phyloP scores from a whole-genome alignment of 1,140 invertebrate genomes.

The Bombus terrestris region DNA sequence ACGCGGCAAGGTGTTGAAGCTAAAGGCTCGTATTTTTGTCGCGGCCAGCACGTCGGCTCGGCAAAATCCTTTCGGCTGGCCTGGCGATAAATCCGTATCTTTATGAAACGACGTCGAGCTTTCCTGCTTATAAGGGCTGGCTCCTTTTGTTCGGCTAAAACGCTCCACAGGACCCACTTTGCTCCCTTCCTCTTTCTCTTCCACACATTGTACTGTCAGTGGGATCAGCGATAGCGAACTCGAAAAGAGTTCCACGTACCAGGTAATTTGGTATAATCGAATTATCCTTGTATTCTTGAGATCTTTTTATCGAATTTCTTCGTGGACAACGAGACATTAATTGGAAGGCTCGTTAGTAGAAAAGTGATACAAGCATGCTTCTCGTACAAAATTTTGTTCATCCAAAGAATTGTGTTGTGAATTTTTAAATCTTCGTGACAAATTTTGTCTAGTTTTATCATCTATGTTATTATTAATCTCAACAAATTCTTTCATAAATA shows the following conservation, averaged over 20 bases:
- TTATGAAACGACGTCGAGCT: slow-evolving; percentile 70
- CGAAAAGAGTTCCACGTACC: neutral
- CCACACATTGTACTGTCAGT: slow-evolving; percentile 62
- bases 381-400: too few species aligned
- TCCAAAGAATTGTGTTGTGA: too few species aligned
- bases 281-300: neutral
- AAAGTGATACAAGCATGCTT: too few species aligned
- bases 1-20: slow-evolving; percentile 71
- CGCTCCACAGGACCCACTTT: slow-evolving; percentile 43
- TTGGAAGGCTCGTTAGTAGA: neutral
- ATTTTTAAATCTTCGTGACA: too few species aligned
- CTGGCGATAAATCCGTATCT: slow-evolving; percentile 73
- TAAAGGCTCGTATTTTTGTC: slow-evolving; percentile 72
- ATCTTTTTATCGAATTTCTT: neutral
- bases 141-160: slow-evolving; percentile 63
- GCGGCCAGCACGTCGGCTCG: slow-evolving; percentile 41
- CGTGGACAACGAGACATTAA: neutral
- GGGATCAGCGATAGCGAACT: slow-evolving; percentile 36
- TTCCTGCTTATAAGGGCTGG: slow-evolving; percentile 56
- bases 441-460: too few species aligned
- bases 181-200: slow-evolving; percentile 38
- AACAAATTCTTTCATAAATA: too few species aligned
- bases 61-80: slow-evolving; percentile 57
- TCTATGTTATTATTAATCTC: too few species aligned
- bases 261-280: neutral